Conservation (phyloP, 23 tunicate species). For the Aplidium turbinatum region DNA sequence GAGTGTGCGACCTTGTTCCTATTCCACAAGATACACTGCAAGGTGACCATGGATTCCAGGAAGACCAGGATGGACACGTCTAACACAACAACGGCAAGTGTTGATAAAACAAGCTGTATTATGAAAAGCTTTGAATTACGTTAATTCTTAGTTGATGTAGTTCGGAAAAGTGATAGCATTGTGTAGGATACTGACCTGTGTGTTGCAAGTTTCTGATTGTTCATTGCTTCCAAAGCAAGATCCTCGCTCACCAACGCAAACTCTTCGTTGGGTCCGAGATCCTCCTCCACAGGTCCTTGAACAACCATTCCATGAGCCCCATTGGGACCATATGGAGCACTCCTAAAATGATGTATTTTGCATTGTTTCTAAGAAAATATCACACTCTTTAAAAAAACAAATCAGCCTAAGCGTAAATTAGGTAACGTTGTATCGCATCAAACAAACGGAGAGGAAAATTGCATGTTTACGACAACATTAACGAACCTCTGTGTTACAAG, state of each 20-base stretch:
- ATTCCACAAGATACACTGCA: constrained; percentile 82
- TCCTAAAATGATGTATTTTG: no score
- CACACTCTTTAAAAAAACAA: no score
- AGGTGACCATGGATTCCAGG: constrained; percentile 62
- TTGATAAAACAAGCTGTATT: background rate
- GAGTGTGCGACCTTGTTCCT: constrained; percentile 37
- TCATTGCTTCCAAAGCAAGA: constrained; percentile 42
- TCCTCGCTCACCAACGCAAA: constrained; percentile 47
- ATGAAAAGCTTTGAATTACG: no score
- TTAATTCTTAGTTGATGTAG: no score
- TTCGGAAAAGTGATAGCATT: background rate
- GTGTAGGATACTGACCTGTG: constrained; percentile 19
- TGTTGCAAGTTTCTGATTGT: constrained; percentile 39
- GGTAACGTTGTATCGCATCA: no score
- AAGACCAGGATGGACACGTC: constrained; percentile 69
- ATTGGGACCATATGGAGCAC: constrained; percentile 78
- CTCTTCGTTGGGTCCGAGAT: constrained; percentile 28
- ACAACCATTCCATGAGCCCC: constrained; percentile 69
- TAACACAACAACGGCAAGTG: background rate
- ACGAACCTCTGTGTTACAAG: no score
- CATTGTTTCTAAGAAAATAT: no score
- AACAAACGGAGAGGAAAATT: background rate
- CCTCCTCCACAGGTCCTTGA: constrained; percentile 64
- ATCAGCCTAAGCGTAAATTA: no score
- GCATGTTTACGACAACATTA: no score